Base-by-base conservation (phyloP, 2,797 vertebrate species). In the Paratrypauchen microcephalus region DNA sequence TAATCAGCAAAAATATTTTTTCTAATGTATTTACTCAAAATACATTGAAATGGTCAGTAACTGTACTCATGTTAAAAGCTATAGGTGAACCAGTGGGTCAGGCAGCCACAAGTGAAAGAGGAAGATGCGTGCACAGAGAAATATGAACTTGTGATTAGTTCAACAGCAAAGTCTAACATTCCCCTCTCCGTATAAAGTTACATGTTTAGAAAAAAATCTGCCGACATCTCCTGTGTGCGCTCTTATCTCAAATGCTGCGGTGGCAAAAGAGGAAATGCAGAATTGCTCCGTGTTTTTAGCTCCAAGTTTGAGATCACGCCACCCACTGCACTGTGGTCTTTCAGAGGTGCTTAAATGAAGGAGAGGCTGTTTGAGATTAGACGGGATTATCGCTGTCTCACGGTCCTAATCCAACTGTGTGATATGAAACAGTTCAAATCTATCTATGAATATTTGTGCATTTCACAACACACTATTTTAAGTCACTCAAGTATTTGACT, bases 111-210 rank as follows among this genome's bases (percentile, higher is more conserved):
- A 30, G 45, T 66, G 28, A 66, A 55, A 24, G 19, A 36, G 50
- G 65, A 23, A 55, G 61, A 54, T 70, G 50, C 52, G 5, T n/a
- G n/a, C 65, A 39, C 30, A 55, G 50, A 32, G 65, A 55, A 55
- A 66, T 55, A n/a, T 66, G 65, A 66, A 55, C 65, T 54, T 50
- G 45, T 65, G 39, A 63, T 39, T 52, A 30, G 63, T 66, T 30
- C 28, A 30, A 65, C 26, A 52, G 47, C 41, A 30, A 65, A 30
- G 63, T 65, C 23, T 65, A 64, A 65, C 28, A 66, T 32, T 39
- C 6, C 48, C 23, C 5, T 15, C 47, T 0, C 11, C 2, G 30
- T 66, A 50, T 55, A 36, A 66, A 55, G n/a, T 66, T 66, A 66
- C 65, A 55, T 19, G 23, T 52, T 50, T 11, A 32, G 26, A 47